These are phyloP conservation scores for Trichopoda pennipes DNA, from an alignment of 2,888 invertebrate genomes.

Conservation along the genomic window DNA sequence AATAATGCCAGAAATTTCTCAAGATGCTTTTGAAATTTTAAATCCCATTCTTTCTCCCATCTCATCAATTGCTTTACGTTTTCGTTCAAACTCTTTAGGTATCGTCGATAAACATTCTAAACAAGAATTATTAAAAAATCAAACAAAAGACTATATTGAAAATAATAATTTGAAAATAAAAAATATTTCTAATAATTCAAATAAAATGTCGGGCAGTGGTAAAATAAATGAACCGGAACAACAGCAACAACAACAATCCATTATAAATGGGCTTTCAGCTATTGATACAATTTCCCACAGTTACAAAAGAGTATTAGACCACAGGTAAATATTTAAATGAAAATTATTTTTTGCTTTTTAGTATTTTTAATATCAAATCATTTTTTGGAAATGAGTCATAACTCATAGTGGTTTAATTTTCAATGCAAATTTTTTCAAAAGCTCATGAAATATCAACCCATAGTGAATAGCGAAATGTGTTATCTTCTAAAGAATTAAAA, in stretches of 20 bases:
- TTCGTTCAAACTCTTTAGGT: conserved; percentile 82
- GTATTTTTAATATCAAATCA: not conserved
- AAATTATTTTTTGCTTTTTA: not conserved
- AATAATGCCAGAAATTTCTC: conserved; percentile 83
- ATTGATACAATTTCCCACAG: conserved; percentile 72
- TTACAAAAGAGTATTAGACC: conserved; percentile 78
- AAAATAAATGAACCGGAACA: conserved; percentile 75
- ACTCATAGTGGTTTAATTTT: too few species aligned
- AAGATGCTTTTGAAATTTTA: conserved; percentile 82
- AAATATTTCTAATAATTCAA: conserved; percentile 68
- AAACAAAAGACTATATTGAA: conserved; percentile 19
- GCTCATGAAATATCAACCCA: too few species aligned
- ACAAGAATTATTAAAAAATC: conserved; percentile 5
- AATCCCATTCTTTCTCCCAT: conserved; percentile 83
- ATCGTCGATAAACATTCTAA: conserved; percentile 23
- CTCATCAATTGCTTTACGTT: conserved; percentile 83
- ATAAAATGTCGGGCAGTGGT: conserved; percentile 71
- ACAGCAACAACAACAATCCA: conserved; percentile 73
- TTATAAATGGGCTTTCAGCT: conserved; percentile 74
- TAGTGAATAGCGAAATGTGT: too few species aligned
- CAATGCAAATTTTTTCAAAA: too few species aligned
- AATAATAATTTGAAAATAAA: not conserved
- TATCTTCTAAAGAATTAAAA: too few species aligned
- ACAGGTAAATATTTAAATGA: conserved; percentile 76
- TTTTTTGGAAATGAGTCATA: too few species aligned